Evolutionary conservation across 1,140 invertebrate genomes (phyloP).

Genomic region (Dreissena polymorpha): DNA sequence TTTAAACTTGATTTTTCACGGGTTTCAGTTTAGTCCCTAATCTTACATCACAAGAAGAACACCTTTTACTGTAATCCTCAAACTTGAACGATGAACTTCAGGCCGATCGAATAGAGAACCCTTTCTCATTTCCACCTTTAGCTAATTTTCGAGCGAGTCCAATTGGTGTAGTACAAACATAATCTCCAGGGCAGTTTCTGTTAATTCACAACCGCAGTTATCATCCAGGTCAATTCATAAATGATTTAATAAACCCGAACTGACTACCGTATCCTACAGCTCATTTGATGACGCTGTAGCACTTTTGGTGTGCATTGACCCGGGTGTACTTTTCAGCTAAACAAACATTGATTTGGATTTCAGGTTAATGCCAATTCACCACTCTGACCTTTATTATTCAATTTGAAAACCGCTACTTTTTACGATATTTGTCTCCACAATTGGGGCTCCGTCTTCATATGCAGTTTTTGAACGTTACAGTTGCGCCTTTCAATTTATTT

Average conservation of each 20-base stretch:
- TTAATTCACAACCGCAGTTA: slow-evolving; percentile 19
- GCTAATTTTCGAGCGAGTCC: neutral
- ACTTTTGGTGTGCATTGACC: neutral
- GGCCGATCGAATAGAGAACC: neutral
- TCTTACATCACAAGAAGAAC: neutral
- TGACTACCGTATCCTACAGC: neutral
- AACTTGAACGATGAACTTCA: neutral
- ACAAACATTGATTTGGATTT: slow-evolving; percentile 33
- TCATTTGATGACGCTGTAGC: slow-evolving; percentile 17
- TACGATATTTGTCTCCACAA: slow-evolving; percentile 53
- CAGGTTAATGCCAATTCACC: slow-evolving; percentile 38
- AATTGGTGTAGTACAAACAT: slow-evolving; percentile 12
- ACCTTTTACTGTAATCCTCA: neutral
- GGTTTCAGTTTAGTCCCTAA: neutral
- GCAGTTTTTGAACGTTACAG: slow-evolving; percentile 48
- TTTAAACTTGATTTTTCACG: slow-evolving; percentile 30
- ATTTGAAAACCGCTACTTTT: slow-evolving; percentile 25
- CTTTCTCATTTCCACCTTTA: neutral
- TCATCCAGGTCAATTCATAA: slow-evolving; percentile 1
- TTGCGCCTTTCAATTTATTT: slow-evolving; percentile 53
- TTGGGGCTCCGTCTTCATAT: slow-evolving; percentile 53
- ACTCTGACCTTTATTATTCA: slow-evolving; percentile 3
- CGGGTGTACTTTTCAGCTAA: slow-evolving; percentile 13
- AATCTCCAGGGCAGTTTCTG: slow-evolving; percentile 6
- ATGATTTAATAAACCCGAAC: neutral